phyloP scores from a whole-genome alignment of 1,140 invertebrate species.

The Drosophila carrolli region DNA sequence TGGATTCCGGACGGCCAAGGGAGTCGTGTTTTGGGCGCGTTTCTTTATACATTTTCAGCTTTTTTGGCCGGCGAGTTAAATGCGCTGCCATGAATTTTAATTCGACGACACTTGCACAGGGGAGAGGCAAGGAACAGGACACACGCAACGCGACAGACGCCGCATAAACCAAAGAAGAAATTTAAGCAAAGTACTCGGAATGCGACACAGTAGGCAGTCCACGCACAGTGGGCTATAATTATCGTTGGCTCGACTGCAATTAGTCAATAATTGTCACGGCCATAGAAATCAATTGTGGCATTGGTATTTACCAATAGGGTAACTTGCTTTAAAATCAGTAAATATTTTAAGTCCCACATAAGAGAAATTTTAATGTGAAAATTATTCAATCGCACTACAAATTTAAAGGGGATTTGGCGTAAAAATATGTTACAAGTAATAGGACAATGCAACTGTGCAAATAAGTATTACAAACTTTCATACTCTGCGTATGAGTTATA shows the following conservation, averaged over 20 bases:
- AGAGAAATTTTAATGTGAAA: too few species aligned
- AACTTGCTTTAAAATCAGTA: too few species aligned
- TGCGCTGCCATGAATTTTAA: constrained; percentile 80
- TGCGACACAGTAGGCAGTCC: constrained; percentile 27
- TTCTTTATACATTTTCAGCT: constrained; percentile 29
- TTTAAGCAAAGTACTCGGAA: constrained; percentile 57
- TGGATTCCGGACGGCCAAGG: constrained; percentile 14
- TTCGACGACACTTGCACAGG: constrained; percentile 76
- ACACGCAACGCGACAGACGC: constrained; percentile 75
- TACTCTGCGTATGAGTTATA: too few species aligned
- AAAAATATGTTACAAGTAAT: too few species aligned
- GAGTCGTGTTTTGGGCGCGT: constrained; percentile 30
- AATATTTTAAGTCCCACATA: too few species aligned
- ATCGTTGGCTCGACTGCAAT: background rate
- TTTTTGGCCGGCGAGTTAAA: constrained; percentile 72
- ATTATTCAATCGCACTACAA: too few species aligned
- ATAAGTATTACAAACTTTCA: too few species aligned
- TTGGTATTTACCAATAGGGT: background rate
- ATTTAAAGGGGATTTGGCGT: too few species aligned
- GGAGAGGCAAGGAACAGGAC: constrained; percentile 15
- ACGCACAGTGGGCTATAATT: constrained; percentile 19
- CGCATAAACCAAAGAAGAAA: constrained; percentile 53
- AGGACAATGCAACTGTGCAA: too few species aligned
- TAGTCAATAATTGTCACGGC: background rate
- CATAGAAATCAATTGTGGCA: background rate